Conservation (phyloP, 64 coral and sea anemone genomes). For the Pocillopora damicornis region DNA sequence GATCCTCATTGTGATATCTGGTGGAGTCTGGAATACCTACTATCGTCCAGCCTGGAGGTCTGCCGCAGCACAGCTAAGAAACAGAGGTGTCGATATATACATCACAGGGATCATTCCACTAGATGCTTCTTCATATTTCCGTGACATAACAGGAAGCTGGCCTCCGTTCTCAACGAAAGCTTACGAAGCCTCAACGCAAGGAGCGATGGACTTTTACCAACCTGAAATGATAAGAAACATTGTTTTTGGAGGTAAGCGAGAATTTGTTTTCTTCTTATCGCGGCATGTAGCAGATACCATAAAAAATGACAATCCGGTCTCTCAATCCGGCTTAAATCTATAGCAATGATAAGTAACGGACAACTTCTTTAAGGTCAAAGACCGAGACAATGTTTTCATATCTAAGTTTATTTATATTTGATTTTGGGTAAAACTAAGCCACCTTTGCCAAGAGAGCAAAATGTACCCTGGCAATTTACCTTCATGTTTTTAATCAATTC, state of each 20-base stretch:
- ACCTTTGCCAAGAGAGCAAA: no score
- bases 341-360: no score
- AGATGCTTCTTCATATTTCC: slow-evolving; percentile 27
- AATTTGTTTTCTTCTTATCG: not conserved
- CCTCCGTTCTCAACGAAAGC: slow-evolving; percentile 34
- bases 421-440: no score
- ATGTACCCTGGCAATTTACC: no score
- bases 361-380: no score
- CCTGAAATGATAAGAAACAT: slow-evolving; percentile 67
- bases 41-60: slow-evolving; percentile 41
- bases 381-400: no score
- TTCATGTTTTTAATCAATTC: no score
- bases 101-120: slow-evolving; percentile 52
- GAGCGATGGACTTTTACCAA: slow-evolving; percentile 28
- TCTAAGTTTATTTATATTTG: no score
- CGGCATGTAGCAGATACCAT: no score
- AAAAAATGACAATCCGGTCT: no score
- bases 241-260: slow-evolving; percentile 52
- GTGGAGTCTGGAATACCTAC: slow-evolving; percentile 35
- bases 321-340: no score
- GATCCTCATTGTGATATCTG: slow-evolving; percentile 51
- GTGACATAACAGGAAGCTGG: slow-evolving; percentile 18
- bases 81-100: slow-evolving; percentile 44
- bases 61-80: slow-evolving; percentile 29
- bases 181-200: not conserved